A percentile compares a stretch with the other conserved stretches of the same genome.
These are phyloP conservation scores for Heterocephalus glaber DNA, from an alignment of 2,113 vertebrate genomes.

Conservation along the genomic window DNA sequence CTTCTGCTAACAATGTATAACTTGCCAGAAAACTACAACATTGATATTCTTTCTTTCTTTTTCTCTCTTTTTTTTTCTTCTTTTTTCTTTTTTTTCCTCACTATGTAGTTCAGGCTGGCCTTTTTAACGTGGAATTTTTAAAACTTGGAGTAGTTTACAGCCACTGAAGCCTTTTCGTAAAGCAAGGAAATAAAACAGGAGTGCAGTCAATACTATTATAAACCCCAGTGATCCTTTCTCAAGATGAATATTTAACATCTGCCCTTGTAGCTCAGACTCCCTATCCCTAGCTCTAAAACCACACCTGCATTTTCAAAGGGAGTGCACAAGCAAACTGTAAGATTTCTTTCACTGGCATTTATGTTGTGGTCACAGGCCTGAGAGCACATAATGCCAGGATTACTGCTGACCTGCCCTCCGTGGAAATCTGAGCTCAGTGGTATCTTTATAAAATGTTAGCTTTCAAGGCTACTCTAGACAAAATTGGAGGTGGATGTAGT, in stretches of 20 bases:
- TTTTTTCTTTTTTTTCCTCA: no score
- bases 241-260: slow-evolving; percentile 68
- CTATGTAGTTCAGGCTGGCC: no score
- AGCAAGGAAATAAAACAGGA: slow-evolving; percentile 51
- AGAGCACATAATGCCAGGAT: slow-evolving; percentile 70
- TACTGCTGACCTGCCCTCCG: slow-evolving; percentile 66
- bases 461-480: slow-evolving; percentile 67
- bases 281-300: background rate
- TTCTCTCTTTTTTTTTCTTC: no score
- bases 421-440: slow-evolving; percentile 68
- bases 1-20: no score
- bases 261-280: background rate
- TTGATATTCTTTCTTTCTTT: no score
- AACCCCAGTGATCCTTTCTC: slow-evolving; percentile 47
- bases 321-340: slow-evolving; percentile 31
- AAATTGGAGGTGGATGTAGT: slow-evolving; percentile 70
- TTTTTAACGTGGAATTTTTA: background rate
- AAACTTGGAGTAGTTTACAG: slow-evolving; percentile 14
- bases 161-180: background rate
- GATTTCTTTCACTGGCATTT: slow-evolving; percentile 50
- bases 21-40: no score
- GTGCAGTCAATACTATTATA: background rate
- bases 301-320: slow-evolving; percentile 45
- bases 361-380: slow-evolving; percentile 71
- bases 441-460: slow-evolving; percentile 68